phyloP scores from a whole-genome alignment of 2,888 invertebrate species.

The Barypeithes pellucidus region DNA sequence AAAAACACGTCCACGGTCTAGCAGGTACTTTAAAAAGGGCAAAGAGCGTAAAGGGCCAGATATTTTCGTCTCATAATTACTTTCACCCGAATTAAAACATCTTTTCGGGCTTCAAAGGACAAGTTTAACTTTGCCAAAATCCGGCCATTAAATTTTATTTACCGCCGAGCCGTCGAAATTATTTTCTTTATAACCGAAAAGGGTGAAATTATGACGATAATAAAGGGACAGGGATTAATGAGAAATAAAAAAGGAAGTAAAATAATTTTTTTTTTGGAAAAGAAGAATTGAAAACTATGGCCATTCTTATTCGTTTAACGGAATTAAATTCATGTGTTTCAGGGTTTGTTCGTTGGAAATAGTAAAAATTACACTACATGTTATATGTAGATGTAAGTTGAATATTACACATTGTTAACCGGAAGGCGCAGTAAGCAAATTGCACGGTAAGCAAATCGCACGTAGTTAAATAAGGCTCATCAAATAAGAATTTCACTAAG shows the following conservation, averaged over 20 bases:
- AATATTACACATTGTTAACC: too few species aligned
- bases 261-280: not conserved
- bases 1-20: not conserved
- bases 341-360: too few species aligned
- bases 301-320: not conserved
- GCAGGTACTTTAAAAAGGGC: conserved; percentile 5
- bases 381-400: too few species aligned
- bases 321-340: too few species aligned
- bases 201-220: not conserved
- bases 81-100: conserved; percentile 27
- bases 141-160: conserved; percentile 23
- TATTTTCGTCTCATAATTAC: conserved; percentile 12
- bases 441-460: too few species aligned
- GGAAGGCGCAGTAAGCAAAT: too few species aligned
- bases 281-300: not conserved
- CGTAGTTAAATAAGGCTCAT: too few species aligned
- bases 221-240: conserved; percentile 6
- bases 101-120: conserved; percentile 19
- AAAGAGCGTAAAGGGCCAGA: not conserved
- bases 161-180: not conserved
- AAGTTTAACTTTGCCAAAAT: conserved; percentile 11
- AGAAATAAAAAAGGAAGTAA: not conserved
- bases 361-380: too few species aligned
- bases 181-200: conserved; percentile 15
- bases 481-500: too few species aligned